Evolutionary conservation across 2,113 vertebrate genomes (phyloP), one percentile per base, ranked within the genome.

Genomic region (Chunga burmeisteri): DNA sequence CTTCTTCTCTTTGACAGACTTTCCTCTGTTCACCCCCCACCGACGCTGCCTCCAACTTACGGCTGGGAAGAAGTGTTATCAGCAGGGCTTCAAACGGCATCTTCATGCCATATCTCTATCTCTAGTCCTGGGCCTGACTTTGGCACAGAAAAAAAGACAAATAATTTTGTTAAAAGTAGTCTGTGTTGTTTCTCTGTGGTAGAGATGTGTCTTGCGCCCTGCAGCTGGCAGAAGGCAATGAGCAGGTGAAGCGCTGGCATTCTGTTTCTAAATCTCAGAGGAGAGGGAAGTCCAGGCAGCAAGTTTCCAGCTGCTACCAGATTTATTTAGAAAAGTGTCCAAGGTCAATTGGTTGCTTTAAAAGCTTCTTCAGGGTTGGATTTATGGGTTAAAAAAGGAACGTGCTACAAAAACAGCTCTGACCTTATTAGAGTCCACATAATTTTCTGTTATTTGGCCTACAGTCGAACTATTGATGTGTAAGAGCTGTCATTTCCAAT

Each of bases 1-100:
- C 16, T 40, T 15, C 25, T 66, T 66, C 40, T 50, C 36, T 53
- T 71, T 53, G 34, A 32, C 38, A 40, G 27, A 21, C 34, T 10
- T 71, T 50, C 17, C 22, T 46, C 34, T 56, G 34, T 19, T 65
- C 34, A 27, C 27, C 27, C 6, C 8, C 38, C 6, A 12, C 13
- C 49, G 10, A 2, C 1, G 2, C 44, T 30, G 38, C 46, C 27
- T 70, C 38, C 22, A 16, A 3, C 10, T 47, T 58, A 21, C 4
- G 5, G 17, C 16, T 86, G 44, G 34, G 20, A 36, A n/a, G 32
- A 65, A 59, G 22, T 3, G 2, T 16, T 32, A 30, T 13, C 27
- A 29, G 6, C 7, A 8, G 20, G 30, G 9, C 58, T 65, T 53
- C n/a, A 29, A 9, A 26, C 0, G 1, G 14, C 9, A 14, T 10